Base-by-base conservation (phyloP, 2,113 vertebrate genomes). In the Excalfactoria chinensis region DNA sequence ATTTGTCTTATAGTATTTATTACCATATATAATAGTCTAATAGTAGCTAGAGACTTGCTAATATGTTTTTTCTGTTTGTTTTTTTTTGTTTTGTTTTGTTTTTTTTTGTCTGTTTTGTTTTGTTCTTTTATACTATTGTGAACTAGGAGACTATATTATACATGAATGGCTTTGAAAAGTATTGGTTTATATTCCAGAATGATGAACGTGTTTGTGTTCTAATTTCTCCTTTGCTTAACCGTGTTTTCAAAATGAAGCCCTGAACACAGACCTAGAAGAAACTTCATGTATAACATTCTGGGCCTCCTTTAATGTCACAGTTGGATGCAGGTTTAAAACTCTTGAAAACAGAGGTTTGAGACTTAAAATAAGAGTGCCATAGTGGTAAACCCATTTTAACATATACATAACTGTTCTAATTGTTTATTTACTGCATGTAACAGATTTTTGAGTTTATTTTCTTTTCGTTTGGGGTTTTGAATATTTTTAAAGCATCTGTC, bases 111-210 rank as follows among this genome's bases (percentile, higher is more conserved):
- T 46, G 18, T 46, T 21, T 46, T 20, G 19, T 46, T 46, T 46
- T 46, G 6, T 2, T 46, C 25, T 49, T 49, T 49, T 49, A 79
- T 86, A 30, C 22, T 69, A 1, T 74, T 23, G 77, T 75, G 43
- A 81, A 78, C 41, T 70, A 86, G 34, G 91, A 70, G 19, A 86
- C 40, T 85, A 67, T 91, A 95, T 95, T 96, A 80, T 95, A 93
- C 81, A 86, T 89, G 93, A 93, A 92, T 96, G 87, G 82, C 93
- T 95, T 80, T 40, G 78, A 79, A 84, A 94, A 77, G 68, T 7
- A 58, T 56, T 70, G 23, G 7, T 71, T 93, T 78, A 16, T 84
- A 46, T 83, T 96, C 89, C 44, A 75, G 41, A 90, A 86, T 86
- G 35, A 49, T 11, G 76, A 77, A 78, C 12, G 62, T 60, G 14